These are phyloP conservation scores for Autographa gamma DNA, from an alignment of 2,888 invertebrate species.

Conservation along the genomic window DNA sequence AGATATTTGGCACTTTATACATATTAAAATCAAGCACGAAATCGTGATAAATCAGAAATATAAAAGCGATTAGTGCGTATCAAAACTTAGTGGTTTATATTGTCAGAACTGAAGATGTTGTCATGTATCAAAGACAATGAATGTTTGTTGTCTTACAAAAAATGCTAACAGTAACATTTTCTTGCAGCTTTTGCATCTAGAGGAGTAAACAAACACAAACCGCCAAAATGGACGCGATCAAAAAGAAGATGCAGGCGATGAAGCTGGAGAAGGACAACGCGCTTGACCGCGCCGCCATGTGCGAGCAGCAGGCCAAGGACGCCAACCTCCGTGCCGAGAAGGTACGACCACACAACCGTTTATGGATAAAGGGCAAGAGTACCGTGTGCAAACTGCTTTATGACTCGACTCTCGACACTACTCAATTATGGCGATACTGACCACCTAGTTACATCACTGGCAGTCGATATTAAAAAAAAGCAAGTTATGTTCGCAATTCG, in stretches of 20 bases:
- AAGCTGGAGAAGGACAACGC: constrained; percentile 99
- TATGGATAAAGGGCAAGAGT: constrained; percentile 55
- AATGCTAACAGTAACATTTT: constrained; percentile 19
- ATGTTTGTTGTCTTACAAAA: background rate
- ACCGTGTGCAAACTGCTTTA: constrained; percentile 36
- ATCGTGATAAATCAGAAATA: background rate
- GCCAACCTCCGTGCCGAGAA: constrained; percentile 96
- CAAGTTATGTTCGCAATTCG: constrained; percentile 13
- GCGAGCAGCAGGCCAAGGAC: constrained; percentile 98
- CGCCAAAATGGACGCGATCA: constrained; percentile 99
- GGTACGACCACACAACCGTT: constrained; percentile 79
- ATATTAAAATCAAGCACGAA: background rate
- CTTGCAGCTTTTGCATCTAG: constrained; percentile 78
- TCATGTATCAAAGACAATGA: background rate
- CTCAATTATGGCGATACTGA: constrained; percentile 26
- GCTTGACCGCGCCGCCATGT: constrained; percentile 98
- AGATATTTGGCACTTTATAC: background rate
- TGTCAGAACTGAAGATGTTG: background rate
- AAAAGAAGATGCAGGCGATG: constrained; percentile 99
- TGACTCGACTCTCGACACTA: constrained; percentile 17
- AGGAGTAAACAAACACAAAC: constrained; percentile 83
- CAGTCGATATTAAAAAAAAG: constrained; percentile 3
- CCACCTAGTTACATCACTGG: constrained; percentile 24
- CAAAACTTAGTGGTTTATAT: background rate
- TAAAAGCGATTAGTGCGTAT: background rate